Percentiles rank a stretch among this genome's conserved stretches.
These are phyloP conservation scores for Stylophora pistillata DNA, from an alignment of 64 coral and sea anemone species.

Conservation along the genomic window DNA sequence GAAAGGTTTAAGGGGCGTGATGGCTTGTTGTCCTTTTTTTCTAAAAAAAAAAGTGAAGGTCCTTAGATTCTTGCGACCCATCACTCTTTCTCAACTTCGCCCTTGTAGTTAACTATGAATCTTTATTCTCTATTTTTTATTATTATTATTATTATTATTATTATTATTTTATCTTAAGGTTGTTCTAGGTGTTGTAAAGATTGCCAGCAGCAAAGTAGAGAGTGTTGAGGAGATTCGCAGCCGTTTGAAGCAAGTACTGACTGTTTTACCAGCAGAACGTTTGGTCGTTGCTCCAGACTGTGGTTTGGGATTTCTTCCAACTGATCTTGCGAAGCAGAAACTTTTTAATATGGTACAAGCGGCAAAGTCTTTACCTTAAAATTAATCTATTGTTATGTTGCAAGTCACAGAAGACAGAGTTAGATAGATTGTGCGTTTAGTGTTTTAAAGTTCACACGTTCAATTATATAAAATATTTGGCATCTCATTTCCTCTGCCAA, in stretches of 20 bases:
- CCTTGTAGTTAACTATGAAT: no score
- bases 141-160: no score
- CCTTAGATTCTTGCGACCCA: no score
- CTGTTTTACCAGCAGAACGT: conserved; percentile 68
- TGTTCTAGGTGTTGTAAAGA: conserved; percentile 69
- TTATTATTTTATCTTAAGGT: conserved; percentile 25
- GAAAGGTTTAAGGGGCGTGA: no score
- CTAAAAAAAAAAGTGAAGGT: no score
- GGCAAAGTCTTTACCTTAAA: conserved; percentile 62
- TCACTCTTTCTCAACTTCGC: no score
- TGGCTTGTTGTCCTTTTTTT: no score
- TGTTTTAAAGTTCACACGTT: no score
- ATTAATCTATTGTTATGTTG: not conserved
- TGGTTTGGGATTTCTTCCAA: conserved; percentile 72
- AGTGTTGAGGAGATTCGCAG: conserved; percentile 73
- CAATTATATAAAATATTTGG: no score
- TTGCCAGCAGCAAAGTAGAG: conserved; percentile 72
- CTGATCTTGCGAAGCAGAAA: conserved; percentile 65
- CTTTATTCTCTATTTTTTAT: no score
- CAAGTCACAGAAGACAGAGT: not conserved
- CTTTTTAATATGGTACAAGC: conserved; percentile 85
- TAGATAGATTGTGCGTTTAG: no score
- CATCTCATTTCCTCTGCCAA: no score
- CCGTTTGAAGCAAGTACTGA: conserved; percentile 73
- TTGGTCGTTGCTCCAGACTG: conserved; percentile 86